A percentile compares a stretch with the other conserved stretches of the same genome.
Conservation (phyloP, 2,797 vertebrate genomes). For the Morelia viridis region DNA sequence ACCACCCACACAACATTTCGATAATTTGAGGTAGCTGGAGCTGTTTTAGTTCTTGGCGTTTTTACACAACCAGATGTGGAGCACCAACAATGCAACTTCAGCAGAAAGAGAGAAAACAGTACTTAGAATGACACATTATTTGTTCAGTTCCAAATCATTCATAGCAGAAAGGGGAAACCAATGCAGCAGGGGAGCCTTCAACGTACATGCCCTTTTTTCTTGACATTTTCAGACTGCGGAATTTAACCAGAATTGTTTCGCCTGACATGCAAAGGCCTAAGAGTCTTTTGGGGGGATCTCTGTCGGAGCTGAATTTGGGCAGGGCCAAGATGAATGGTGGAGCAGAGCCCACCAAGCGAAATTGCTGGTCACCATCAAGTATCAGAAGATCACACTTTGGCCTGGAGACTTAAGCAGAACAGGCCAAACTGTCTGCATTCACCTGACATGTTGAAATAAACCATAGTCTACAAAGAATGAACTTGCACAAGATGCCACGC, state of each 20-base stretch:
- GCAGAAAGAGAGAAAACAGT: conserved; percentile 59
- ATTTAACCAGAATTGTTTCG: neutral
- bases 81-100: conserved; percentile 40
- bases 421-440: too few species aligned
- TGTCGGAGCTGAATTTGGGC: neutral
- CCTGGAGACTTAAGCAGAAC: too few species aligned
- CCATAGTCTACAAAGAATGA: too few species aligned
- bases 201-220: conserved; percentile 32
- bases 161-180: conserved; percentile 72
- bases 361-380: too few species aligned
- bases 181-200: conserved; percentile 56
- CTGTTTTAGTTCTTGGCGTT: conserved; percentile 34
- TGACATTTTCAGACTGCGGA: conserved; percentile 8
- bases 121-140: conserved; percentile 59
- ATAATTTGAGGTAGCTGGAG: neutral
- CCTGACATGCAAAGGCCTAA: conserved; percentile 6
- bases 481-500: too few species aligned
- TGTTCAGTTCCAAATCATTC: conserved; percentile 73
- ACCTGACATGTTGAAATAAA: too few species aligned
- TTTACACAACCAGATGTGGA: conserved; percentile 20
- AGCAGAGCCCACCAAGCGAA: too few species aligned
- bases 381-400: neutral
- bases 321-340: neutral
- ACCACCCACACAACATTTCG: too few species aligned
- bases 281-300: neutral